phyloP scores from a whole-genome alignment of 2,797 vertebrate species.

The Siniperca obscura region DNA sequence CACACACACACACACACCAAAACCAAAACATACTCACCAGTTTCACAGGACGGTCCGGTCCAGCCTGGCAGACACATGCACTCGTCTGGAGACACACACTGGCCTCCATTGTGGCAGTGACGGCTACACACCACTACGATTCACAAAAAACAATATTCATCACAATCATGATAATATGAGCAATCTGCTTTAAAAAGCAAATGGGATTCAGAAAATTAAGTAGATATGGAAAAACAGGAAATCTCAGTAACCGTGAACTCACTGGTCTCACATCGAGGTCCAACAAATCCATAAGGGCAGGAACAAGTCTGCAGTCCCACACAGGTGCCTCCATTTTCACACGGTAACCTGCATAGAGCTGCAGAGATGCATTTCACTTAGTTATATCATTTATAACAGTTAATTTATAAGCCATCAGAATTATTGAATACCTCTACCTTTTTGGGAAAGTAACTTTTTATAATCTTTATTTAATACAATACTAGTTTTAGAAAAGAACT shows the following conservation, averaged over 20 bases:
- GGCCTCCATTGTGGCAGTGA: slow-evolving; percentile 87
- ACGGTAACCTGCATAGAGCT: slow-evolving; percentile 81
- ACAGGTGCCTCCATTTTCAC: slow-evolving; percentile 86
- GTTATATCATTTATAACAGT: background rate
- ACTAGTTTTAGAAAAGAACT: background rate
- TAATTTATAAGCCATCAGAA: background rate
- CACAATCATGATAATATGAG: background rate
- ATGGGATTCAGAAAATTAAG: background rate
- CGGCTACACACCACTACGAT: slow-evolving; percentile 85
- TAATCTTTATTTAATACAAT: background rate
- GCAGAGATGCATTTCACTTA: background rate
- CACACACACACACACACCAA: slow-evolving; percentile 1
- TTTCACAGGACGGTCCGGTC: slow-evolving; percentile 87
- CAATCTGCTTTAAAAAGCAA: background rate
- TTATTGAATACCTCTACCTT: background rate
- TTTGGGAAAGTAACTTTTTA: background rate
- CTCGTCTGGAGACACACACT: slow-evolving; percentile 84
- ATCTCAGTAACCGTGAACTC: slow-evolving; percentile 40
- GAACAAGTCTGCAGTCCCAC: slow-evolving; percentile 87
- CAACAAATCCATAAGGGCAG: slow-evolving; percentile 87
- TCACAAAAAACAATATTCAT: background rate
- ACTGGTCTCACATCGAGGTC: slow-evolving; percentile 87
- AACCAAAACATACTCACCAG: slow-evolving; percentile 72
- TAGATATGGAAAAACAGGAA: background rate
- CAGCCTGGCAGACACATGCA: slow-evolving; percentile 84